A percentile compares a stretch with the other conserved stretches of the same genome.
Conservation (phyloP, 1,140 invertebrate genomes). For the Oreohelix idahoensis region DNA sequence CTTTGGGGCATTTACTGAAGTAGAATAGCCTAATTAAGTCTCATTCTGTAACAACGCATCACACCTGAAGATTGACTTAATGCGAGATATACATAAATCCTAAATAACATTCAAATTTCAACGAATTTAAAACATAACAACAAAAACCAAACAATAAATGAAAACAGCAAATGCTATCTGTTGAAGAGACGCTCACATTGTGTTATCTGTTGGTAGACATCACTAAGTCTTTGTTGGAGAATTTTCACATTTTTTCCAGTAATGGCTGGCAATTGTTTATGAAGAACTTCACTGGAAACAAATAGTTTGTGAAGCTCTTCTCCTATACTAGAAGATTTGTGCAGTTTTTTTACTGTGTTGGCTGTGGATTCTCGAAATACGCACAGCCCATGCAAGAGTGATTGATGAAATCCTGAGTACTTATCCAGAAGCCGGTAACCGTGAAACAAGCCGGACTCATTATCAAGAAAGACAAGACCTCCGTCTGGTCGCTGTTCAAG, state of each 20-base stretch:
- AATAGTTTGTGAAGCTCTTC: slow-evolving; percentile 72
- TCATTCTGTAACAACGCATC: no score
- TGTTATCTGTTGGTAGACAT: slow-evolving; percentile 81
- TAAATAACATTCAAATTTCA: no score
- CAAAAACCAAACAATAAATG: background rate
- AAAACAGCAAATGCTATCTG: slow-evolving; percentile 26
- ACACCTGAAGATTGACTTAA: no score
- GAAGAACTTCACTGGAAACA: slow-evolving; percentile 72
- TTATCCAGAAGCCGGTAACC: slow-evolving; percentile 88
- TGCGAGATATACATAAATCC: no score
- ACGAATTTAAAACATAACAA: background rate
- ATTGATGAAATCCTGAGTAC: slow-evolving; percentile 86
- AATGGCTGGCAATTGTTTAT: slow-evolving; percentile 82
- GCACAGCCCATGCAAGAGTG: slow-evolving; percentile 85
- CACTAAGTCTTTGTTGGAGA: slow-evolving; percentile 81
- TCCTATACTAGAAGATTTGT: slow-evolving; percentile 75
- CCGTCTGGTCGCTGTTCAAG: slow-evolving; percentile 81
- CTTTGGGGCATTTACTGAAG: no score
- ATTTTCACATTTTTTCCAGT: slow-evolving; percentile 86
- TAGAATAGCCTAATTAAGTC: no score
- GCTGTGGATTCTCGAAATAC: slow-evolving; percentile 83
- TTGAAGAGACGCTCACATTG: slow-evolving; percentile 76
- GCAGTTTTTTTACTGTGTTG: slow-evolving; percentile 78
- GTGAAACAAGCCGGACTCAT: slow-evolving; percentile 89
- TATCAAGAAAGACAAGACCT: slow-evolving; percentile 88